Conservation (phyloP, 2,888 invertebrate species). For the Perdita meconis region DNA sequence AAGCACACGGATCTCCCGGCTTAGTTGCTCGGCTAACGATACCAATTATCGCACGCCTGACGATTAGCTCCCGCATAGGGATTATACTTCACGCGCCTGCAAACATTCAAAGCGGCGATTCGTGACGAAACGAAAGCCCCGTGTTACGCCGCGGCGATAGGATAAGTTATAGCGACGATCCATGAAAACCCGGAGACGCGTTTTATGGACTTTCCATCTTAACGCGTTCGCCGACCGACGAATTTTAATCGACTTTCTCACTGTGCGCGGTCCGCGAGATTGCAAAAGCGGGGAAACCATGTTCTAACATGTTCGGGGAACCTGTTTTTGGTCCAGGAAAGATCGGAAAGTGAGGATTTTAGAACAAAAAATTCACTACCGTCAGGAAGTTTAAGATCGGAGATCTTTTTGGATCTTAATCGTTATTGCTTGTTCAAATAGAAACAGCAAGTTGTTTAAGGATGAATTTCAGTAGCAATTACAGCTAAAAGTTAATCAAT, state of each 20-base stretch:
- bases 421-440: too few relatives aligned
- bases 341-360: neutral
- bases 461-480: too few relatives aligned
- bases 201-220: conserved; percentile 13
- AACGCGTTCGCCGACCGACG: neutral
- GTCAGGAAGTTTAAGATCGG: too few relatives aligned
- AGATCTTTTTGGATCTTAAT: too few relatives aligned
- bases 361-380: too few relatives aligned
- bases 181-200: neutral
- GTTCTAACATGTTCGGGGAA: conserved; percentile 32
- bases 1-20: neutral
- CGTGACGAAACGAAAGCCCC: neutral
- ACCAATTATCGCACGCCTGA: conserved; percentile 18
- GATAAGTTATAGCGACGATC: neutral
- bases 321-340: conserved; percentile 9
- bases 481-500: too few relatives aligned
- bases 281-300: conserved; percentile 31
- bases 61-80: neutral
- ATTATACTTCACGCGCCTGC: neutral
- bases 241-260: conserved; percentile 35
- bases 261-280: neutral
- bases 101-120: conserved; percentile 1
- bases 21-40: neutral
- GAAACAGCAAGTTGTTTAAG: too few relatives aligned
- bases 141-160: neutral